phyloP scores from a whole-genome alignment of 2,888 invertebrate genomes.

The Sepioteuthis lessoniana region DNA sequence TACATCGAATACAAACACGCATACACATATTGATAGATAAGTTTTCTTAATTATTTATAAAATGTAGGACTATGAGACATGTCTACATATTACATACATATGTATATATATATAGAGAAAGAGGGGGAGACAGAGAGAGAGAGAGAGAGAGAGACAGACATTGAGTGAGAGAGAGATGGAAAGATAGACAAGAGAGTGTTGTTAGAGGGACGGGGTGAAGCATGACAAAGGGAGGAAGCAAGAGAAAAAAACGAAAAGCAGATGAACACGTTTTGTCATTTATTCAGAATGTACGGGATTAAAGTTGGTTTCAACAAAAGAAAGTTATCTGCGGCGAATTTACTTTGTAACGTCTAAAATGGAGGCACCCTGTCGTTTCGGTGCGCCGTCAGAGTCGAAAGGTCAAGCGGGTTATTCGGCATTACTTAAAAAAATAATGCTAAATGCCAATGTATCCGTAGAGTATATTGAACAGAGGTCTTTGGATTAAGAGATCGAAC shows the following conservation, averaged over 20 bases:
- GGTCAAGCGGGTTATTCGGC: background rate
- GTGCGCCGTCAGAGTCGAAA: conserved; percentile 7
- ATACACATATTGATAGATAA: no score
- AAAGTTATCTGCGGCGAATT: background rate
- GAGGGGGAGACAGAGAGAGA: no score
- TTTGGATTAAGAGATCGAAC: background rate
- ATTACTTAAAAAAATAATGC: background rate
- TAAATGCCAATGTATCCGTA: background rate
- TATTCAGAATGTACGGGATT: background rate
- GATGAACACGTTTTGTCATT: background rate
- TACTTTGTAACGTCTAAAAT: background rate
- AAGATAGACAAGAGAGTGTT: no score
- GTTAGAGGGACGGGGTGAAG: no score
- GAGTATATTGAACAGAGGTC: background rate
- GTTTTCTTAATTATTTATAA: no score
- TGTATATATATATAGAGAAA: no score
- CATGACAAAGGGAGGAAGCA: background rate
- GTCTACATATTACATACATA: no score
- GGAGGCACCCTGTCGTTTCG: conserved; percentile 33
- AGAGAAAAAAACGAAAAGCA: background rate
- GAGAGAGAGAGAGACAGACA: background rate
- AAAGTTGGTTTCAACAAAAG: background rate
- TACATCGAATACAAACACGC: no score
- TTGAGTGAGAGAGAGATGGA: no score
- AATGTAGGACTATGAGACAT: no score